A percentile compares a stretch with the other conserved stretches of the same genome.
Evolutionary conservation across 2,797 vertebrate species (phyloP).

Genomic region (Passerculus sandwichensis): DNA sequence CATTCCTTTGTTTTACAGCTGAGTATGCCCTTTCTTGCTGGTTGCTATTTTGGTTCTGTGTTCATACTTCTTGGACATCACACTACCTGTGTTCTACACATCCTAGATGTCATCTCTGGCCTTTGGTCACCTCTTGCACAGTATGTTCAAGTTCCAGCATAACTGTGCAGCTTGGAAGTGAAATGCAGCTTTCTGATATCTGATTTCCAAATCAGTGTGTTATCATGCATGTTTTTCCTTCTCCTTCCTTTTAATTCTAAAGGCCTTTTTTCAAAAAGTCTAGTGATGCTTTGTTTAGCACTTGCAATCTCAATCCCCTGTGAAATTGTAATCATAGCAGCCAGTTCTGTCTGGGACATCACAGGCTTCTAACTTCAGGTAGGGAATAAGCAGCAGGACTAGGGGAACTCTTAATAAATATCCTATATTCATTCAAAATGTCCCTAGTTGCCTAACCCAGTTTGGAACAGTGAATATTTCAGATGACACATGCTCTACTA

Average conservation of each 20-base stretch:
- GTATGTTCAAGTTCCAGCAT: not conserved
- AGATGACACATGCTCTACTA: conserved; percentile 35
- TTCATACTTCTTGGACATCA: not conserved
- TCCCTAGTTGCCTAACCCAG: conserved; percentile 65
- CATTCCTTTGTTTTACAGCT: not conserved
- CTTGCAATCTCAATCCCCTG: conserved; percentile 4
- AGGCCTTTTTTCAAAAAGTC: not conserved
- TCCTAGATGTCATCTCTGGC: not conserved
- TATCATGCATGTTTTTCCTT: not conserved
- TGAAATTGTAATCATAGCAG: conserved; percentile 16
- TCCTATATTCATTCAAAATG: conserved; percentile 35
- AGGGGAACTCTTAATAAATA: conserved; percentile 54
- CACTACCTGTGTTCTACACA: not conserved
- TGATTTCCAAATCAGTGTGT: not conserved
- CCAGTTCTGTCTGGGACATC: conserved; percentile 39
- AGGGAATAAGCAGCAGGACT: conserved; percentile 47
- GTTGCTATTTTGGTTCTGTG: not conserved
- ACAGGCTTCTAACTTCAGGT: conserved; percentile 50
- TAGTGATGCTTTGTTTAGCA: conserved; percentile 29
- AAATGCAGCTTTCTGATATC: not conserved
- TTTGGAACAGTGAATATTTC: conserved; percentile 66
- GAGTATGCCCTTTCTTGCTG: not conserved
- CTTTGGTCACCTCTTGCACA: not conserved
- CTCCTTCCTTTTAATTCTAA: not conserved
- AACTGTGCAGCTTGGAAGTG: not conserved